These are phyloP conservation scores for Oreonectes daqikongensis DNA, from an alignment of 2,797 vertebrate species.

Conservation along the genomic window DNA sequence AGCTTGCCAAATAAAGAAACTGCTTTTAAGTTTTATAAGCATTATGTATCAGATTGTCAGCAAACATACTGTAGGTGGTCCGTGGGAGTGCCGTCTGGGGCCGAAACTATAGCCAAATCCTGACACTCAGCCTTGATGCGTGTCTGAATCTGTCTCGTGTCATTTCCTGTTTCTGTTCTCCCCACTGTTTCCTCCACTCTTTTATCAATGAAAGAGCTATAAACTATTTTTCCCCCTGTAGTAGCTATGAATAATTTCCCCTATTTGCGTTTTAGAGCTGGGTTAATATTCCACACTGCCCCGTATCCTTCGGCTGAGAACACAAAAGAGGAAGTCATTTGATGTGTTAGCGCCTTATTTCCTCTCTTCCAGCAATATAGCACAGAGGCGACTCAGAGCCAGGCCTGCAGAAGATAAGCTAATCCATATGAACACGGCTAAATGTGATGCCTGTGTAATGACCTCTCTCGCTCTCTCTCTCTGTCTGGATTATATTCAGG, in stretches of 20 bases:
- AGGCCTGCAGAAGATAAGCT: constrained; percentile 55
- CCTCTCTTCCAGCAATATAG: constrained; percentile 26
- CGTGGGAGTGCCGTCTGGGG: not conserved
- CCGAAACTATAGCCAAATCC: constrained; percentile 1
- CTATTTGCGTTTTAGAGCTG: constrained; percentile 12
- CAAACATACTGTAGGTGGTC: constrained; percentile 10
- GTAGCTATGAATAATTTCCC: constrained; percentile 5
- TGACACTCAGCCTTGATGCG: not conserved
- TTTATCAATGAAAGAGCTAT: constrained; percentile 11
- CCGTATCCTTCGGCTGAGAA: constrained; percentile 31
- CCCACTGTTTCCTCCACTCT: constrained; percentile 7
- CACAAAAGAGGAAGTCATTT: constrained; percentile 35
- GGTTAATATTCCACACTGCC: constrained; percentile 2
- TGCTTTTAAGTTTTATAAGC: not conserved
- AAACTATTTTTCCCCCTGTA: not conserved
- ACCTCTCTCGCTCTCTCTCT: constrained; percentile 23
- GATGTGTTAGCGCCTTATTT: constrained; percentile 49
- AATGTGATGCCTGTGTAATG: constrained; percentile 39
- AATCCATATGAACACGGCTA: constrained; percentile 44
- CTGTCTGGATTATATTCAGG: constrained; percentile 50
- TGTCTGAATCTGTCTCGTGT: not conserved
- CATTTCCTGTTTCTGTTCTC: not conserved
- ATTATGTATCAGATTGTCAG: constrained; percentile 1
- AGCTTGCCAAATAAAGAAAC: not conserved
- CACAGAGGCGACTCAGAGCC: constrained; percentile 30